A percentile compares a stretch with the other conserved stretches of the same genome.
Conservation (phyloP, 1,140 invertebrate species). For the Bombus pascuorum region DNA sequence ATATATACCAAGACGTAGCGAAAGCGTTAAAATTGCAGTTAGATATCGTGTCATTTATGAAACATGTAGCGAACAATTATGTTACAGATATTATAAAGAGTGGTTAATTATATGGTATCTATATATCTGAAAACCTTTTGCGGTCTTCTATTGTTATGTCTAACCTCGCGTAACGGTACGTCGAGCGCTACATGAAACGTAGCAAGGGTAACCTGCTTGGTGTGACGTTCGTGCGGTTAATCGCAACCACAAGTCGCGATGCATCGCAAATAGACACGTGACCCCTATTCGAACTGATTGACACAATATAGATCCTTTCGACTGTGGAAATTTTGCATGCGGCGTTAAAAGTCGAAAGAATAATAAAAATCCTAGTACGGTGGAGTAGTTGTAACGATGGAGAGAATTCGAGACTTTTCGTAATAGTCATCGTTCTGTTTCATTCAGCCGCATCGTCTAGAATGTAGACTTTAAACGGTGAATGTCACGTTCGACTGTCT, state of each 20-base stretch:
- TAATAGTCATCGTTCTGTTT: neutral
- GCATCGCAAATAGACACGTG: constrained; percentile 73
- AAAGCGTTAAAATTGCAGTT: no score
- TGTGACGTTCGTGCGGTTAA: constrained; percentile 74
- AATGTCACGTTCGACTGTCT: constrained; percentile 17
- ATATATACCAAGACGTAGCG: no score
- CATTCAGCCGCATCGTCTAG: neutral
- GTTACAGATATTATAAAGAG: neutral
- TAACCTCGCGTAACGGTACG: constrained; percentile 64
- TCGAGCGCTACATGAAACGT: constrained; percentile 65
- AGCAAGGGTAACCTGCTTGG: constrained; percentile 70
- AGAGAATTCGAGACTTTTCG: neutral
- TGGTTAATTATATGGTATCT: neutral
- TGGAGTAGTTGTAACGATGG: no score
- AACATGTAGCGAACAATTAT: no score
- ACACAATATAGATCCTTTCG: neutral
- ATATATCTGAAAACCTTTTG: neutral
- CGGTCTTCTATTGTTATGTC: neutral
- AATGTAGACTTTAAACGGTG: neutral
- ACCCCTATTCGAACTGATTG: constrained; percentile 67
- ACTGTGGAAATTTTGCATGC: neutral
- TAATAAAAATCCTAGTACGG: no score
- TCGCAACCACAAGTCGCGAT: constrained; percentile 73
- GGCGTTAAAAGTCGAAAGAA: neutral
- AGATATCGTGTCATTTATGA: no score